These are phyloP conservation scores for Arctia plantaginis DNA, from an alignment of 2,888 invertebrate genomes.

Conservation along the genomic window DNA sequence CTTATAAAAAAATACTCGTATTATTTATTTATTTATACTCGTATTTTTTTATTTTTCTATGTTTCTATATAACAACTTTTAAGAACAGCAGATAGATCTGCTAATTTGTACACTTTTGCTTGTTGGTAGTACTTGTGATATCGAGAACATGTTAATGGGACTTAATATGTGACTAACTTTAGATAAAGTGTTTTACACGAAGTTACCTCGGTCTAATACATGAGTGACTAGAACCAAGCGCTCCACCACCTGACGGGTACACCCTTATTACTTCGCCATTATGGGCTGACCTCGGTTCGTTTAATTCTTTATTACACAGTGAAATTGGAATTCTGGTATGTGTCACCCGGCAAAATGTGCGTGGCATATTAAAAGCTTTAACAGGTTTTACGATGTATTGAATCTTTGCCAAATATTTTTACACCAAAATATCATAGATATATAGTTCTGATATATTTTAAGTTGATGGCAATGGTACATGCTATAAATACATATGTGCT, in stretches of 20 bases:
- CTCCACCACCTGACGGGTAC: slow-evolving; percentile 14
- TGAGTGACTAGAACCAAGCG: slow-evolving; percentile 15
- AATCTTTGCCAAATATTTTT: slow-evolving; percentile 13
- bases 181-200: background rate
- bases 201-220: slow-evolving; percentile 16
- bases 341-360: slow-evolving; percentile 43
- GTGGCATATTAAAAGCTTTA: slow-evolving; percentile 38
- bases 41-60: too few species aligned
- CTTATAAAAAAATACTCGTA: too few species aligned
- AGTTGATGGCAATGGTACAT: background rate
- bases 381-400: slow-evolving; percentile 32
- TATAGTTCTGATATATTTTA: background rate
- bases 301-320: slow-evolving; percentile 52
- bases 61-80: too few species aligned
- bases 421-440: background rate
- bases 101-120: too few species aligned
- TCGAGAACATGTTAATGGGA: background rate
- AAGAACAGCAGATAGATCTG: too few species aligned
- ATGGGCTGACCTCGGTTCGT: slow-evolving; percentile 28
- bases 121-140: background rate
- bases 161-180: background rate
- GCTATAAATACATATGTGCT: background rate
- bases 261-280: slow-evolving; percentile 29
- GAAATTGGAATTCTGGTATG: slow-evolving; percentile 50
- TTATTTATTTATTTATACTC: too few species aligned